A percentile compares a stretch with the other conserved stretches of the same genome.
phyloP scores from a whole-genome alignment of 2,797 vertebrate species.

The Brachymystax lenok region DNA sequence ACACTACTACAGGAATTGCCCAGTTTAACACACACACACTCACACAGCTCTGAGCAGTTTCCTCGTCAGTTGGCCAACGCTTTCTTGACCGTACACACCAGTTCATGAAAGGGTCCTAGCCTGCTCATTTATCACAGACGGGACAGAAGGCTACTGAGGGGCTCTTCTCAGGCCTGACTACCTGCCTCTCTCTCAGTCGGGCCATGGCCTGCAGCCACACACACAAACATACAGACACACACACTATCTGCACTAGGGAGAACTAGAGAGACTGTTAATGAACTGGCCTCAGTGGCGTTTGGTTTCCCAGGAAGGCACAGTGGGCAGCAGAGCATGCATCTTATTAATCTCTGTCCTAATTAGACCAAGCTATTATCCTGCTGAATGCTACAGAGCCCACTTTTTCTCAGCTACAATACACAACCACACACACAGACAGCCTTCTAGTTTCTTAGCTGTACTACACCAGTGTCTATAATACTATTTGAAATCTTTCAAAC shows the following conservation, averaged over 20 bases:
- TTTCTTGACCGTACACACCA: background rate
- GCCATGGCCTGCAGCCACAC: conserved; percentile 36
- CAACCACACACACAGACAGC: too few species aligned
- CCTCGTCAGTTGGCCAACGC: background rate
- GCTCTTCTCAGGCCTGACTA: background rate
- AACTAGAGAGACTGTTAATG: conserved; percentile 57
- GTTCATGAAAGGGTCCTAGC: conserved; percentile 12
- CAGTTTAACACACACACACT: background rate
- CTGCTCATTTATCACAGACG: background rate
- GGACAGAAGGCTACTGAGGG: background rate
- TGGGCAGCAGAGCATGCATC: conserved; percentile 53
- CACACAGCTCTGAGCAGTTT: background rate
- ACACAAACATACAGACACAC: conserved; percentile 7
- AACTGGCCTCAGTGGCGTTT: conserved; percentile 55
- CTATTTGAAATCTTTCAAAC: too few species aligned
- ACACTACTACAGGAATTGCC: background rate
- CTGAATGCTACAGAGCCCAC: conserved; percentile 26
- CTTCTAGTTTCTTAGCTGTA: too few species aligned
- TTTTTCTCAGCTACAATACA: too few species aligned
- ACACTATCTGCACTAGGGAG: conserved; percentile 18
- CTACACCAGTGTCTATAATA: too few species aligned
- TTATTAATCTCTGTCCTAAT: conserved; percentile 72
- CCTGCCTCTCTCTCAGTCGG: conserved; percentile 17
- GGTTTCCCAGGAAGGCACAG: conserved; percentile 19
- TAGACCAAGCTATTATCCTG: conserved; percentile 69